These are phyloP conservation scores for Meriones psammophilus DNA, from an alignment of 2,797 vertebrate genomes.

Conservation along the genomic window DNA sequence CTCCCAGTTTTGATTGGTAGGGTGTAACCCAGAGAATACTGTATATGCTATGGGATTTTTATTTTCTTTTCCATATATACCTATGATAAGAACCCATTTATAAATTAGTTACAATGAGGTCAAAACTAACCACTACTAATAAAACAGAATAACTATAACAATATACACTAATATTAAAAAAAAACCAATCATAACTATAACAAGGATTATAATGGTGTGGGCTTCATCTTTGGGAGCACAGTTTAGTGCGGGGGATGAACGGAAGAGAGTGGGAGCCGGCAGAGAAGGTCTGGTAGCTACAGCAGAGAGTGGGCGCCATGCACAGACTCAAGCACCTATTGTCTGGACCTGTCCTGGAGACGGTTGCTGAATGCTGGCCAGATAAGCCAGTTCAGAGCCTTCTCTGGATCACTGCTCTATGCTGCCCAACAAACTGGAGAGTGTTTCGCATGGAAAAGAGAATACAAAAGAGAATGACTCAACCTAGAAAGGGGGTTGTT, in stretches of 20 bases:
- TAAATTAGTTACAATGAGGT: background rate
- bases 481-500: background rate
- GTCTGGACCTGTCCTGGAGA: background rate
- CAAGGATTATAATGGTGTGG: background rate
- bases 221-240: background rate
- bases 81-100: background rate
- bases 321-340: background rate
- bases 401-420: background rate
- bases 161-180: background rate
- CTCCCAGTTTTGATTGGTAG: background rate
- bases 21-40: background rate
- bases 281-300: background rate
- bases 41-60: background rate
- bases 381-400: background rate
- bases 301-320: rapidly evolving
- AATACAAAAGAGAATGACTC: background rate
- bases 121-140: background rate
- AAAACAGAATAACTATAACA: background rate
- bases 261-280: background rate
- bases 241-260: background rate
- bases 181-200: background rate
- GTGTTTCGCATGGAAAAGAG: conserved; percentile 1
- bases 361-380: background rate
- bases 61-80: background rate
- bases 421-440: background rate